Base-by-base conservation (phyloP, 2,888 invertebrate species). In the Cyrtodaria siliqua region DNA sequence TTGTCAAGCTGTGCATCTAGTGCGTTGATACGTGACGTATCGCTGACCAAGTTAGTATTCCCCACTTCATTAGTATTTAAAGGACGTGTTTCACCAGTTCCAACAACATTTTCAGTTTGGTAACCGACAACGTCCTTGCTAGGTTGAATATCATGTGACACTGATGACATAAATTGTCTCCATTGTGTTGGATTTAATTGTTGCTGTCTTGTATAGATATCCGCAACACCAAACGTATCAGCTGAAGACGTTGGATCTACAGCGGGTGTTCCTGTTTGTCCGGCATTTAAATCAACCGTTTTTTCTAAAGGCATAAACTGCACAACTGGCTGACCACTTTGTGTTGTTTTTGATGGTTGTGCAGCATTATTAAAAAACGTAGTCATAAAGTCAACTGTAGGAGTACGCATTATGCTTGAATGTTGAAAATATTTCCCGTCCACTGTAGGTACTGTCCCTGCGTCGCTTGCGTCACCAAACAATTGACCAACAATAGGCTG, bases 311-410 rank as follows among this genome's bases (percentile, higher is more conserved):
- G 33, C 12, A 33, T 12, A 33, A 33, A 4, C 33, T 33, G 33
- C 4, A 33, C 33, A 8, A 12, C 12, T 33, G 4, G 6, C 12
- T 8, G 4, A 8, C 33, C 33, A 4, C 33, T 33, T 33, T 33
- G 4, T 8, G 33, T 33, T 33, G 4, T 4, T 8, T 8, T 33
- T 8, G 33, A 4, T 33, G 33, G 33, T 33, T 33, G 33, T 33
- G 33, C 64, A 24, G 42, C 42, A 66, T 55, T 55, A 23, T 68
- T 71, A 23, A 78, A 23, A 26, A 78, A 78, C 1, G 56, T 42
- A n/a, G 68, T 55, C 73, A 78, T 78, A 26, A 78, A 78, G 60
- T 78, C 78, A 2, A 72, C 63, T 4, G 68, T 49, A 0, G 78
- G 78, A 16, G 68, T 66, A 12, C 47, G 40, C 0, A 40, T 61